These are phyloP conservation scores for Rhaphigaster nebulosa DNA, from an alignment of 2,888 invertebrate genomes.

Conservation along the genomic window DNA sequence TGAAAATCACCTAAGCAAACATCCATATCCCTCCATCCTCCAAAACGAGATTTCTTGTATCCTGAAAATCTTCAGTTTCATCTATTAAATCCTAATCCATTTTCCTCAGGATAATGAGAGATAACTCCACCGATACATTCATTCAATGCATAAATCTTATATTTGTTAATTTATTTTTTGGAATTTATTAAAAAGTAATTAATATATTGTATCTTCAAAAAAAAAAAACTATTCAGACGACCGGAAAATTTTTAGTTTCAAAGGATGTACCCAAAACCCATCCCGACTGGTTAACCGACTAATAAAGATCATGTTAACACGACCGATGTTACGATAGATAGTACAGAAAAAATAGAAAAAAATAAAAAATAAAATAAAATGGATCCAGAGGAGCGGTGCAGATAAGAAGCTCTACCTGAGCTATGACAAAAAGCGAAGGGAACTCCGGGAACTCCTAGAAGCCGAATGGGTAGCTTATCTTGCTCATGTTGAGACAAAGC, in stretches of 20 bases:
- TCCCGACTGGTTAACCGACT: background rate
- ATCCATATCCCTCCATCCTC: too few species aligned
- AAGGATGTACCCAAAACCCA: background rate
- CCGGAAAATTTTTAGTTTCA: background rate
- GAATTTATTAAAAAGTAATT: too few species aligned
- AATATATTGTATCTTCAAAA: too few species aligned
- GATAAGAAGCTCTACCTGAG: background rate
- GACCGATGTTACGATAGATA: constrained; percentile 3
- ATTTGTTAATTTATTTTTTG: too few species aligned
- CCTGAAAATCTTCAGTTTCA: too few species aligned
- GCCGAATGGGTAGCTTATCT: background rate
- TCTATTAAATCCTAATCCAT: too few species aligned
- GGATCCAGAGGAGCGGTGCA: background rate
- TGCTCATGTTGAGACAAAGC: background rate
- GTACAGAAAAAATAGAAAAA: background rate
- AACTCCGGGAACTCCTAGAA: background rate
- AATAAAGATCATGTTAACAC: constrained; percentile 22
- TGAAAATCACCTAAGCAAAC: too few species aligned
- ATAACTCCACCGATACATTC: too few species aligned
- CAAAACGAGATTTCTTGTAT: too few species aligned
- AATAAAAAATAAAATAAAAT: background rate
- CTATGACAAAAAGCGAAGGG: constrained; percentile 16
- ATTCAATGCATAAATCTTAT: too few species aligned
- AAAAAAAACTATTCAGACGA: background rate
- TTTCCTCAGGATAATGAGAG: too few species aligned